These are phyloP conservation scores for Spicauda simplicius DNA, from an alignment of 2,888 invertebrate genomes.

Conservation along the genomic window DNA sequence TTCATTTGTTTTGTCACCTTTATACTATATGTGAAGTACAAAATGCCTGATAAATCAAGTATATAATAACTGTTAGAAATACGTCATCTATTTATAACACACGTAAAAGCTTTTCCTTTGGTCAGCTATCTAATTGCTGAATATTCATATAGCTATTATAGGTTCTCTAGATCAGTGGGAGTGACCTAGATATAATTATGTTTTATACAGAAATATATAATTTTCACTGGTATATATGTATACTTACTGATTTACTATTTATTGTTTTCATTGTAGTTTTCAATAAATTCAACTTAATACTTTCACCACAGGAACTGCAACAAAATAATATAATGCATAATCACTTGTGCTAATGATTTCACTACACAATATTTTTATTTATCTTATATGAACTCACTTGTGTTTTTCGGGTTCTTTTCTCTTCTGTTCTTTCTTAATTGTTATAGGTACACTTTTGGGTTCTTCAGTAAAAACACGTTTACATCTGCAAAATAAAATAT, in stretches of 20 bases:
- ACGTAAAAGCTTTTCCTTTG: too few species aligned
- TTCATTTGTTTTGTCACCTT: neutral
- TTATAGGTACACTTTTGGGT: conserved; percentile 85
- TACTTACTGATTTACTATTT: conserved; percentile 69
- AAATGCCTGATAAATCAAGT: too few species aligned
- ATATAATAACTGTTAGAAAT: too few species aligned
- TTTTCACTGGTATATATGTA: conserved; percentile 10
- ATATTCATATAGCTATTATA: too few species aligned
- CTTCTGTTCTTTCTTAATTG: conserved; percentile 78
- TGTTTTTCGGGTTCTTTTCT: conserved; percentile 76
- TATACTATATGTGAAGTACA: too few species aligned
- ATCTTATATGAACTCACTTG: conserved; percentile 8
- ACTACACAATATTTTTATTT: neutral
- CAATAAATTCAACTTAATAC: conserved; percentile 79
- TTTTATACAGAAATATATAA: too few species aligned
- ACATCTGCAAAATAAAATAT: conserved; percentile 74
- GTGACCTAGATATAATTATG: too few species aligned
- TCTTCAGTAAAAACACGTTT: conserved; percentile 89
- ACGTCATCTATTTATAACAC: too few species aligned
- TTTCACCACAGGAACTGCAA: conserved; percentile 69
- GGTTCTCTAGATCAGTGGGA: too few species aligned
- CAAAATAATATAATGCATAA: conserved; percentile 39
- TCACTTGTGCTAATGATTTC: neutral
- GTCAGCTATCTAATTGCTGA: too few species aligned
- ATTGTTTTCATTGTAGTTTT: conserved; percentile 66